Evolutionary conservation across 2,888 invertebrate species (phyloP).

Genomic region (Drosophila rellima): DNA sequence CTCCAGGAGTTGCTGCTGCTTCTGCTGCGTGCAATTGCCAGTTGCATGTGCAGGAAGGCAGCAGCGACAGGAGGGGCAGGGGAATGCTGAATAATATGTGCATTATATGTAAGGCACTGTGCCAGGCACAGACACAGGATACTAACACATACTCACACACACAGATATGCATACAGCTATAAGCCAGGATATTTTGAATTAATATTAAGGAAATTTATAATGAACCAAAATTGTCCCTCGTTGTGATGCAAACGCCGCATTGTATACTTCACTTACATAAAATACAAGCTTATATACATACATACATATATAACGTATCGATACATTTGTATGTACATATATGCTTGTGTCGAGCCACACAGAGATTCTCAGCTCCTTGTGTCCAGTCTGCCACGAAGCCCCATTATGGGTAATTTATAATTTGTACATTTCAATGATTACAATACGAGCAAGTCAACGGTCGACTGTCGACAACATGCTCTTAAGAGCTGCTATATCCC

Average conservation of each 20-base stretch:
- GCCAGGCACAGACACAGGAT: slow-evolving; percentile 47
- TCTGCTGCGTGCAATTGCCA: slow-evolving; percentile 36
- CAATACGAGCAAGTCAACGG: slow-evolving; percentile 41
- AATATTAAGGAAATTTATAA: slow-evolving; percentile 80
- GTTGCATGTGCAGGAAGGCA: slow-evolving; percentile 30
- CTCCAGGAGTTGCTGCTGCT: slow-evolving; percentile 26
- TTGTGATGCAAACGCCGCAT: slow-evolving; percentile 56
- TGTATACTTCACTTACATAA: slow-evolving; percentile 26
- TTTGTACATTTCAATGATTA: slow-evolving; percentile 79
- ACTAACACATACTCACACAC: slow-evolving; percentile 18
- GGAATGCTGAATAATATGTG: slow-evolving; percentile 40
- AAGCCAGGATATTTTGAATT: slow-evolving; percentile 71
- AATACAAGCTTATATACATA: not conserved
- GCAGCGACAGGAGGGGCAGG: not conserved
- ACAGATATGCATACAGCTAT: slow-evolving; percentile 18
- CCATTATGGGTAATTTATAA: slow-evolving; percentile 79
- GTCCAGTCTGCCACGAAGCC: slow-evolving; percentile 39
- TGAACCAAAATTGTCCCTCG: slow-evolving; percentile 76
- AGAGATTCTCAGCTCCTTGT: slow-evolving; percentile 21
- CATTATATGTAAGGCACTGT: slow-evolving; percentile 60
- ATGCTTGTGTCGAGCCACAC: slow-evolving; percentile 2
- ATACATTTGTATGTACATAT: not conserved
- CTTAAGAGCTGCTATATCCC: slow-evolving; percentile 18
- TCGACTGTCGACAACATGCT: slow-evolving; percentile 44
- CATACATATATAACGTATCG: slow-evolving; percentile 1